Evolutionary conservation across 1,140 invertebrate genomes (phyloP).

Genomic region (Microplitis demolitor): DNA sequence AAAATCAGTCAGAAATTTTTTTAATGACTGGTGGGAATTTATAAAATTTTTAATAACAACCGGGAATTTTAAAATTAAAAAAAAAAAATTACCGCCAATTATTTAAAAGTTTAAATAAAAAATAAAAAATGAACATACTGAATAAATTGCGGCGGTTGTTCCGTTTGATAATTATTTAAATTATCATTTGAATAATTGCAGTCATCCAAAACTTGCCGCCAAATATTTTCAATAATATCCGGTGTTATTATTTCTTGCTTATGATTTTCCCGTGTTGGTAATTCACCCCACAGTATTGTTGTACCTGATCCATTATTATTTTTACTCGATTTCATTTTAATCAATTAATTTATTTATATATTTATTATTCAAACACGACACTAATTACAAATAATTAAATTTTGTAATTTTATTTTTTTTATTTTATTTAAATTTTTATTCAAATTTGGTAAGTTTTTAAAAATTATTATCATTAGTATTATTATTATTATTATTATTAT

Average conservation of each 20-base stretch:
- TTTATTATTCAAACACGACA: neutral
- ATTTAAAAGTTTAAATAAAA: slow-evolving; percentile 1
- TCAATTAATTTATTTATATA: neutral
- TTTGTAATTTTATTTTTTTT: too few species aligned
- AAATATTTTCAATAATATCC: slow-evolving; percentile 58
- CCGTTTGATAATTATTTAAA: slow-evolving; percentile 44
- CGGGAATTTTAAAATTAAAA: too few species aligned
- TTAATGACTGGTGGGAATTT: too few species aligned
- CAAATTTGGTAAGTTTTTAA: too few species aligned
- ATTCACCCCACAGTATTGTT: slow-evolving; percentile 53
- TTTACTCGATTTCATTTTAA: slow-evolving; percentile 54
- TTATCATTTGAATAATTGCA: slow-evolving; percentile 47
- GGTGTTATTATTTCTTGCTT: slow-evolving; percentile 58
- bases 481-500: too few species aligned
- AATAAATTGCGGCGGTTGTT: slow-evolving; percentile 52
- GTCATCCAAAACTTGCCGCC: slow-evolving; percentile 58
- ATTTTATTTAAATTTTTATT: too few species aligned
- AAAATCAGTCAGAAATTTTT: slow-evolving; percentile 4
- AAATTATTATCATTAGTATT: too few species aligned
- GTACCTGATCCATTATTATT: slow-evolving; percentile 12
- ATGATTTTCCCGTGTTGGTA: slow-evolving; percentile 50
- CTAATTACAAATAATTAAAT: too few species aligned
- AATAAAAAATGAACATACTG: slow-evolving; percentile 38
- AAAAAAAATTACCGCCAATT: too few species aligned
- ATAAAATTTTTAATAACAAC: too few species aligned